Percentiles rank a stretch among this genome's conserved stretches.
These are phyloP conservation scores for Todus mexicanus DNA, from an alignment of 2,797 vertebrate genomes.

Conservation along the genomic window DNA sequence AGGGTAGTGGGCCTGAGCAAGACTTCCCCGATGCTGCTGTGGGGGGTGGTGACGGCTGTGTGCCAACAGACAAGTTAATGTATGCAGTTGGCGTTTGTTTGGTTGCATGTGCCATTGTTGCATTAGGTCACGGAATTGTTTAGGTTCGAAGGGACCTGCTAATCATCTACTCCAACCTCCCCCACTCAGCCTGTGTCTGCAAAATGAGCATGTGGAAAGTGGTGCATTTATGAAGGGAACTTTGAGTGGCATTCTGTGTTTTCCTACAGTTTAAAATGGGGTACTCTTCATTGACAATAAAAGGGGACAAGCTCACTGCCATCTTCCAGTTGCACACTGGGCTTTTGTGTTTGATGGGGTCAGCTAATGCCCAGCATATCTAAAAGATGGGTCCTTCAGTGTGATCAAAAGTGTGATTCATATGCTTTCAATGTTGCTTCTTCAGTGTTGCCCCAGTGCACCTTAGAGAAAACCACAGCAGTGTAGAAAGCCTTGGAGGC, in stretches of 20 bases:
- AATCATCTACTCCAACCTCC: rapidly evolving
- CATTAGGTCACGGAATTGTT: neutral
- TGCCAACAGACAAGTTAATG: rapidly evolving
- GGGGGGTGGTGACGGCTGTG: neutral
- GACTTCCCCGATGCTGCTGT: neutral
- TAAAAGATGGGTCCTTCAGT: neutral
- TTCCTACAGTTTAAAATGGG: neutral
- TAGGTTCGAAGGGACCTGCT: neutral
- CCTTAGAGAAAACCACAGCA: neutral
- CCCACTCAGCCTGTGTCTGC: neutral
- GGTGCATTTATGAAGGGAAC: neutral
- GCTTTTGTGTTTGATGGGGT: neutral
- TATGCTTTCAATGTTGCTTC: rapidly evolving
- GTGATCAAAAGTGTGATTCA: neutral
- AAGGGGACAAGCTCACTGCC: neutral
- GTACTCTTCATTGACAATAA: neutral
- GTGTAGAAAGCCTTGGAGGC: neutral
- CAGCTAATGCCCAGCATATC: neutral
- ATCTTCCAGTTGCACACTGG: neutral
- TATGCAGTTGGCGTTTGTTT: neutral
- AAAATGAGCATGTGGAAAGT: neutral
- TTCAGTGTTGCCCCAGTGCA: neutral
- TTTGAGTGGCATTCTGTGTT: neutral
- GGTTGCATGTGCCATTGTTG: rapidly evolving
- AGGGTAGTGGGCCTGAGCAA: neutral